Base-by-base conservation (phyloP, 2,888 invertebrate species). In the Hedychridium roseum region DNA sequence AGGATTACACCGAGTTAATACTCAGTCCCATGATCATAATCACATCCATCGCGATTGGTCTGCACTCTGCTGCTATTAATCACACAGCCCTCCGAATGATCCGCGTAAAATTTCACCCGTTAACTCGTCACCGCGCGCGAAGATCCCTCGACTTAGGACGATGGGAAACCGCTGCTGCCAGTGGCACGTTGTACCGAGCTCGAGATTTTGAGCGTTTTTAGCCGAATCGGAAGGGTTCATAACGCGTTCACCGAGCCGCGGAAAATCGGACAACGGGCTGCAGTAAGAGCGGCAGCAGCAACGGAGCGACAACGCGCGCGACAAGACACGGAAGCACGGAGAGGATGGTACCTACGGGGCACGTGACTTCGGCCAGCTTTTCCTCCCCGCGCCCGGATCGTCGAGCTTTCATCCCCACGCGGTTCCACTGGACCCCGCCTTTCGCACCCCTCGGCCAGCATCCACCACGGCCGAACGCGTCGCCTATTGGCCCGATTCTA, bases 401-500 rank as follows among this genome's bases (percentile, higher is more conserved):
- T 17, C 54, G 66, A 68, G 68, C 69, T 71, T 71, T 73, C 74
- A 72, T 71, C 84, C 82, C 86, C 83, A 74, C 86, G 82, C 80
- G 85, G 82, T 3, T 2, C 1, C 2, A 57, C 83, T 82, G 69
- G 85, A 84, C 83, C 85, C 85, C 81, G 88, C 87, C 74, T 85
- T 62, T 63, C 82, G 71, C 85, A 85, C 70, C 87, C 84, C 79
- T 86, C 85, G 76, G 83, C 85, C 87, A 87, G 86, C 81, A 85
- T 87, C 82, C 54, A 50, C 27, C 64, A 66, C 45, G 50, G 44
- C 54, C 63, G 55, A 50, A 57, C 57, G 56, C 44, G 40, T 15
- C 28, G 43, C 37, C 60, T 56, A 70, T 77, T 77, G 77, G 78
- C 18, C 56, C 50, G 50, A 16, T 28, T n/a, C 12, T 12, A 32